Evolutionary conservation across 1,140 invertebrate genomes (phyloP).

Genomic region (Frieseomelitta varia): DNA sequence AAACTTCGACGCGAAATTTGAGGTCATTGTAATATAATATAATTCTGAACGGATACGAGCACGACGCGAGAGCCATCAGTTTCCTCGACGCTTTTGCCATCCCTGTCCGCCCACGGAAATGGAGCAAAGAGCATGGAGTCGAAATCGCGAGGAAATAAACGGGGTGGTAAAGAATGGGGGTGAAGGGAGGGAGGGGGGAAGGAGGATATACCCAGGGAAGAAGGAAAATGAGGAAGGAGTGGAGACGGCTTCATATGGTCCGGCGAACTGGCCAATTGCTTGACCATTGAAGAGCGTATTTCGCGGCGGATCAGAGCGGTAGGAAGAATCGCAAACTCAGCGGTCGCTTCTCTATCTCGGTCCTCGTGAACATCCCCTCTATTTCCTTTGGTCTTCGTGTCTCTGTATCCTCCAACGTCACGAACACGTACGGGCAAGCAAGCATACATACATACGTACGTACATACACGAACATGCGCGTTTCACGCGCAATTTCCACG

Average conservation of each 20-base stretch:
- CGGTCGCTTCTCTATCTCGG: constrained; percentile 69
- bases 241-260: constrained; percentile 71
- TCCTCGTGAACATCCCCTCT: constrained; percentile 69
- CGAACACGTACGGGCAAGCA: not conserved
- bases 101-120: constrained; percentile 43
- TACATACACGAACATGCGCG: not conserved
- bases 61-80: not conserved
- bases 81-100: constrained; percentile 21
- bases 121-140: constrained; percentile 56
- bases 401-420: constrained; percentile 18
- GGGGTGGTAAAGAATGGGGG: not conserved
- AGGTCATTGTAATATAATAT: not conserved
- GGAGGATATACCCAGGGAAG: constrained; percentile 4
- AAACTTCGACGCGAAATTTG: not conserved
- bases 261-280: constrained; percentile 80
- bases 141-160: constrained; percentile 38
- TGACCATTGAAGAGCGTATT: constrained; percentile 75
- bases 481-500: constrained; percentile 23
- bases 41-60: not conserved
- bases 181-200: not conserved
- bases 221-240: constrained; percentile 44
- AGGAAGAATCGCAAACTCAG: constrained; percentile 72
- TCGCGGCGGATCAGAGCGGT: constrained; percentile 73
- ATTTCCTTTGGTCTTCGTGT: constrained; percentile 50
- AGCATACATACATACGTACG: not conserved